Evolutionary conservation across 2,113 vertebrate species (phyloP), one percentile per base, ranked within the genome.

Genomic region (Artemisiospiza belli): DNA sequence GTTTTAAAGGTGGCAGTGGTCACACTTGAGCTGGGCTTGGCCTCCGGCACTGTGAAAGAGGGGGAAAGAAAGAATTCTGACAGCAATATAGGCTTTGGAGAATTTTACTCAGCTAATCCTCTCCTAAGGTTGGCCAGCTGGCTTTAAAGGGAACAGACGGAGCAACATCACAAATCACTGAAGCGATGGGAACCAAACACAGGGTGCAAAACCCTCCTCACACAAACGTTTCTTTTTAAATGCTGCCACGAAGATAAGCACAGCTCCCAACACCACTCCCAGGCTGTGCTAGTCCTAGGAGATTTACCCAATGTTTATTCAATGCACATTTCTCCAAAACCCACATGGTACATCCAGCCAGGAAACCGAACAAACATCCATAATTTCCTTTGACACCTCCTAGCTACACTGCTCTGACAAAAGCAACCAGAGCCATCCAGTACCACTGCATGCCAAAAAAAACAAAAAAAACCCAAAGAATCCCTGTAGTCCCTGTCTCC

Each of bases 321-420:
- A 95, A 69, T 9, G 69, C 88, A 66, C 83, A 93, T 95, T 90
- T 96, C 73, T 90, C 93, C 89, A 90, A 96, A 95, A 91, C 66
- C 41, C 27, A 3, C 55, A 70, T 59, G 54, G 64, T 87, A 31
- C 23, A 86, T 18, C 80, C 83, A 92, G 90, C 83, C 95, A 95
- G 62, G 69, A 83, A 87, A 92, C 92, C 18, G 30, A 95, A 84
- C 81, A 95, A 96, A 95, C 94, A 90, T 51, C 93, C 58, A 20
- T 96, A 94, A 96, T 93, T 93, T 94, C 79, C 85, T 94, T 44
- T 95, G 94, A 95, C 95, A 96, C 73, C 80, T 94, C 74, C n/a
- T 43, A 88, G 83, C 83, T 89, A 43, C 21, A 2, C 57, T 72
- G 79, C 23, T 81, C 75, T 57, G n/a, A 94, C 88, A 96, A 94